Conservation (phyloP, 2,888 invertebrate species). For the Steinernema carpocapsae region DNA sequence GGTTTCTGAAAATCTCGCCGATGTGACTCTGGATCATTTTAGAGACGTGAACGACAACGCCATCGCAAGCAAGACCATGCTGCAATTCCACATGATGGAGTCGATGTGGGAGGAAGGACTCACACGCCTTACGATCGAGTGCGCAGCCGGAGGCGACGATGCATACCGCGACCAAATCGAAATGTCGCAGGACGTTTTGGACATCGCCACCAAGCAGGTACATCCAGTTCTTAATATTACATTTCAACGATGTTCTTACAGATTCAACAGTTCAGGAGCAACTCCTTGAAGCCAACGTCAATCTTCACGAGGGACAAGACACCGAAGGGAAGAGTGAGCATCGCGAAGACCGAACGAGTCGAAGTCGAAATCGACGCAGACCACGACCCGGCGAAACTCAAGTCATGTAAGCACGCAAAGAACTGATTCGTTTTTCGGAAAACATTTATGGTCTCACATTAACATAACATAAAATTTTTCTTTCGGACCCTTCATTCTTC, state of each 20-base stretch:
- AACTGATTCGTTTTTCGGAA: conserved; percentile 18
- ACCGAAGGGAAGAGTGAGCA: conserved; percentile 39
- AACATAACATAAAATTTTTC: too few species aligned
- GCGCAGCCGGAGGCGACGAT: conserved; percentile 49
- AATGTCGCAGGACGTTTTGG: conserved; percentile 52
- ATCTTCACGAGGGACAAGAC: conserved; percentile 30
- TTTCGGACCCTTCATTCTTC: not conserved
- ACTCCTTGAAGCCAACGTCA: not conserved
- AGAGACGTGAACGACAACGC: conserved; percentile 48
- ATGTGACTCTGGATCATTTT: not conserved
- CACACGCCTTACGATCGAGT: conserved; percentile 48
- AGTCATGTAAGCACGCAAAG: conserved; percentile 51
- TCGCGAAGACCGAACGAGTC: conserved; percentile 8
- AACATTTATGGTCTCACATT: not conserved
- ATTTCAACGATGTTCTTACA: conserved; percentile 11
- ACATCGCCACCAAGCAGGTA: conserved; percentile 51
- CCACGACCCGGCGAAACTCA: conserved; percentile 47
- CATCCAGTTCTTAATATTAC: not conserved
- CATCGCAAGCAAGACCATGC: conserved; percentile 53
- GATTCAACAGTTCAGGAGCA: conserved; percentile 41
- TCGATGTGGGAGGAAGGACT: conserved; percentile 42
- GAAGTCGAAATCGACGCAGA: conserved; percentile 46
- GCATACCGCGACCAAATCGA: conserved; percentile 49
- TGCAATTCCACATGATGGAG: conserved; percentile 42
- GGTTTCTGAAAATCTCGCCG: not conserved